A percentile compares a stretch with the other conserved stretches of the same genome.
These are phyloP conservation scores for Calliopsis andreniformis DNA, from an alignment of 1,140 invertebrate genomes.

Conservation along the genomic window DNA sequence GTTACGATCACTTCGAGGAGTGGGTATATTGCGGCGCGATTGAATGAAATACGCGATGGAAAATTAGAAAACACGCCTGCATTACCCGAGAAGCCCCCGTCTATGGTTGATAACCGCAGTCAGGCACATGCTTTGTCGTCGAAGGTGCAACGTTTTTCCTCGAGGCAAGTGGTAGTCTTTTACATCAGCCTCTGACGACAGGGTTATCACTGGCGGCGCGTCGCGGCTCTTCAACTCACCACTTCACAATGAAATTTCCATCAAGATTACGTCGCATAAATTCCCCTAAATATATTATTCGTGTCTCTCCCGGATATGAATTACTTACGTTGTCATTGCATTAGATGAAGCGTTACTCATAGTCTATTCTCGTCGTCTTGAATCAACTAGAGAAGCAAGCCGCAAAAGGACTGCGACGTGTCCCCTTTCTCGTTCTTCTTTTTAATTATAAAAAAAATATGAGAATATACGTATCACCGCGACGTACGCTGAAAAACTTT, in stretches of 20 bases:
- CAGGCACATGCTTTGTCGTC: slow-evolving; percentile 74
- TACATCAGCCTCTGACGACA: slow-evolving; percentile 29
- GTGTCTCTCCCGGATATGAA: neutral
- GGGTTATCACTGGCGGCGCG: slow-evolving; percentile 42
- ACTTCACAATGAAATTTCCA: slow-evolving; percentile 23
- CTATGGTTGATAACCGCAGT: slow-evolving; percentile 76
- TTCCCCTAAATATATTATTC: neutral
- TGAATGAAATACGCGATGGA: neutral
- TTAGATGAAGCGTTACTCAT: slow-evolving; percentile 33
- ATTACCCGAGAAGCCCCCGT: slow-evolving; percentile 74
- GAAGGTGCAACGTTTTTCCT: slow-evolving; percentile 67
- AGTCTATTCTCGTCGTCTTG: neutral
- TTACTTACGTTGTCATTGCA: slow-evolving; percentile 25
- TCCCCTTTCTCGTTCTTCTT: no score
- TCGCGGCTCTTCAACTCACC: slow-evolving; percentile 37
- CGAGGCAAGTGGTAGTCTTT: slow-evolving; percentile 51
- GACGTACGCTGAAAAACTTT: slow-evolving; percentile 46
- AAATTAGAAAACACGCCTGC: neutral
- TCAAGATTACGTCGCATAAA: neutral
- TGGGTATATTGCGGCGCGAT: neutral
- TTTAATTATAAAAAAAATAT: neutral
- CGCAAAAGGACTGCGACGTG: neutral
- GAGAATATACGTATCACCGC: slow-evolving; percentile 37
- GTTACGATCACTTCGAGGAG: no score
- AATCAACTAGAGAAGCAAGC: neutral